Evolutionary conservation across 2,113 vertebrate genomes (phyloP), one percentile per base, ranked within the genome.

Genomic region (Mirounga angustirostris): DNA sequence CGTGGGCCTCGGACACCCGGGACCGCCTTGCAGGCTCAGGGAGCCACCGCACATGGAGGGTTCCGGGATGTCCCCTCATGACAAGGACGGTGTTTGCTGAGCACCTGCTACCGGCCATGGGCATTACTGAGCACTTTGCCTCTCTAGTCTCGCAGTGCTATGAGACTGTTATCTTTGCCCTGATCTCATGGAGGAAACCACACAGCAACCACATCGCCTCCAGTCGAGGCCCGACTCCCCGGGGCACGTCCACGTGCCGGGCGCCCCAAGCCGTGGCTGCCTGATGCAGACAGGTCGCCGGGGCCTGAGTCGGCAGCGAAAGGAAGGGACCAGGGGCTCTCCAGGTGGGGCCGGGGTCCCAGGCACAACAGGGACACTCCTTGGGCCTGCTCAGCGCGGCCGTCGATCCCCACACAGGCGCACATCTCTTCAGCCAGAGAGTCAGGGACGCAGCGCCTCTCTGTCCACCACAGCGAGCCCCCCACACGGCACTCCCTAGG

Each of bases 371-470:
- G 15, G 63, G 63, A 16, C 63, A 7, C 63, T 33, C 63, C 28
- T 65, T 13, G 7, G 63, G 30, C 63, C 63, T 15, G 13, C 30
- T 15, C 63, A 65, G 63, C 13, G 1, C 2, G 14, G 28, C 63
- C 28, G 2, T 33, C 6, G 2, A 14, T 67, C 5, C 30, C 30
- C 63, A 30, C 63, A 2, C 6, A 1, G 63, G 63, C 6, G 0
- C 14, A 7, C 28, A 16, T 33, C 30, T 67, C 63, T 67, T 14
- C 30, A 33, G 63, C 63, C 63, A 18, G 63, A 67, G 30, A 14
- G 63, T 33, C 63, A 33, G 30, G 14, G 63, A 67, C 6, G 6
- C 2, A 1, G 63, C 2, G 63, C 30, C 30, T 33, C 14, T 33
- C 63, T 16, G 14, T 33, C 63, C 28, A 33, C 13, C 30, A 7